Base-by-base conservation (phyloP, 2,797 vertebrate genomes). In the Eupleurogrammus muticus region DNA sequence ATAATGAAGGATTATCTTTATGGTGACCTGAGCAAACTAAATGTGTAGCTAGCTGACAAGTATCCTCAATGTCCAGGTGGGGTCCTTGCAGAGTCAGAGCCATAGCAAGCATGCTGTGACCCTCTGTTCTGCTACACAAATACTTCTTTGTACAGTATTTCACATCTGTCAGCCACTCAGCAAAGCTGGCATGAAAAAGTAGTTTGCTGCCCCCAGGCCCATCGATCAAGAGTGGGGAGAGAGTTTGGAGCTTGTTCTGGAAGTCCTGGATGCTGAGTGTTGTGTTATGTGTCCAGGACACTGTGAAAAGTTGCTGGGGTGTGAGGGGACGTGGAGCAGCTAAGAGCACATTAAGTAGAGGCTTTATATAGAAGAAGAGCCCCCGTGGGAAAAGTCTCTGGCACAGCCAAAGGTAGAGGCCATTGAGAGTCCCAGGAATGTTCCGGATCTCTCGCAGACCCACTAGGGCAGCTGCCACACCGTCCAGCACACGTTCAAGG, bases 351-450 rank as follows among this genome's bases (percentile, higher is more conserved):
- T 95, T 94, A 6, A 96, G 91, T 34, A 96, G 72, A 9, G 93
- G 91, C 71, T 87, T 92, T 67, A 95, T 82, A 1, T 80, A 80
- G 61, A 84, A 51, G 54, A 96, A 96, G 7, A 92, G 90, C 11
- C 84, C 84, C 10, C 90, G 82, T 1, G 94, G 94, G 66, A 96
- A 96, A 19, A 96, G 87, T 24, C 94, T 90, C 66, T 96, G 95
- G 81, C 95, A 96, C 12, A 96, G 86, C 95, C 95, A 96, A n/a
- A 96, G 89, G 85, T 95, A 96, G 34, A 96, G 94, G 2, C 95
- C 95, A 4, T 94, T 94, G 9, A 96, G 88, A 5, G 95, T 96
- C 34, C 95, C 95, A 0, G 95, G 95, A 67, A 96, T 95, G 84
- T 96, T 94, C 6, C 94, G 86, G 58, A 95, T 94, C 84, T 96